Base-by-base conservation (phyloP, 2,797 vertebrate genomes). In the Scolopax rusticola region DNA sequence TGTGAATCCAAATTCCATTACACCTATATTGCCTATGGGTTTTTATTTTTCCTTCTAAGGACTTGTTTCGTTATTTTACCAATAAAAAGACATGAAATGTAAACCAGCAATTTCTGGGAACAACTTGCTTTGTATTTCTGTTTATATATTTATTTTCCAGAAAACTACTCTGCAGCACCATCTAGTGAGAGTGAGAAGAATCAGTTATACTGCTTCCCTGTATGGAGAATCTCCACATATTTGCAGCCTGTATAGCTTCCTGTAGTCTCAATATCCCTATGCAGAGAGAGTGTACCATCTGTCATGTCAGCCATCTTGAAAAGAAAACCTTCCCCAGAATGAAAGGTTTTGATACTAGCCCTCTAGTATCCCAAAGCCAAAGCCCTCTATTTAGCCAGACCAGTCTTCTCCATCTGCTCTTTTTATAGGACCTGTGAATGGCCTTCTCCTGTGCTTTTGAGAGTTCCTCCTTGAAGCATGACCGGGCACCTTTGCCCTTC, bases 81-180 rank as follows among this genome's bases (percentile, higher is more conserved):
- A 73, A 16, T 41, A 41, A 19, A 53, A 23, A 76, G 83, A 77
- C 91, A 10, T 60, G 27, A 88, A 83, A 81, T 40, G 12, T 48
- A 90, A 84, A 59, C 32, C 70, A 81, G 30, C 10, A 81, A 45
- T 79, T 94, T 85, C 76, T 81, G n/a, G 51, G 59, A 90, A 87
- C 8, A 70, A 54, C 40, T 85, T 79, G 6, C 11, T 83, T 88
- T 84, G 38, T 4, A 28, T 45, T 75, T 67, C 13, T 45, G 30
- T 71, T 67, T 94, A 17, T 83, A 88, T 86, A 70, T 83, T 82
- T 91, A 73, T 85, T 94, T 96, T 79, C 33, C 54, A 33, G 50
- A 84, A 94, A 83, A 83, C 74, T 89, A 30, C 93, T 95, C 80
- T 93, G 83, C 64, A 94, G 96, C 95, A 89, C 94, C 94, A 93